Evolutionary conservation across 2,113 vertebrate species (phyloP), one percentile per base, ranked within the genome.

Genomic region (Limnothrissa miodon): DNA sequence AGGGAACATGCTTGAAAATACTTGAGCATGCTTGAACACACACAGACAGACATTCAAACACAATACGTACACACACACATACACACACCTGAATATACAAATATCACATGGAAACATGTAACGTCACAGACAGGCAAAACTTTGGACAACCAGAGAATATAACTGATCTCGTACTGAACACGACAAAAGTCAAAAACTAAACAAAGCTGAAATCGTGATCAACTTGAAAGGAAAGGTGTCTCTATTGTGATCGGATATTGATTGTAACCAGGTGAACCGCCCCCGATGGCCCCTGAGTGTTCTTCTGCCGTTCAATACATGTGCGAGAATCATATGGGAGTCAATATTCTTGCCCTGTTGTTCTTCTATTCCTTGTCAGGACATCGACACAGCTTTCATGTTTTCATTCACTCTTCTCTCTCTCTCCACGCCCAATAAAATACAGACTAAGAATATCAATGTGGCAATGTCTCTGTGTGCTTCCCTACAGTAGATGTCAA

Each of bases 61-160:
- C 66, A 36, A 25, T n/a, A n/a, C n/a, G n/a, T n/a, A n/a, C n/a
- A 36, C 62, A 29, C 62, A 36, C 62, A 36, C 29, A 70, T 29
- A 70, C 29, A 70, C 25, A 70, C 66, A 36, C 66, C n/a, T 10
- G n/a, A 8, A 62, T n/a, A 62, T 25, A 9, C 62, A 66, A n/a
- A 25, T 25, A 66, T 10, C 53, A 56, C 53, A 21, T 21, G n/a
- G n/a, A n/a, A n/a, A n/a, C n/a, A n/a, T n/a, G n/a, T n/a, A n/a
- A n/a, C n/a, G 85, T 23, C 66, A 84, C 85, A 88, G 82, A 83
- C 56, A 51, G 19, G 25, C 70, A 25, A 10, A 29, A 3, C 51
- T 56, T 6, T 2, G 23, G 51, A 56, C 13, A 56, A 56, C 51
- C 21, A 21, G 2, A 56, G 4, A 29, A 29, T 2, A 29, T 2